phyloP scores from a whole-genome alignment of 2,797 vertebrate genomes.

The Platyrinchus mystaceus region DNA sequence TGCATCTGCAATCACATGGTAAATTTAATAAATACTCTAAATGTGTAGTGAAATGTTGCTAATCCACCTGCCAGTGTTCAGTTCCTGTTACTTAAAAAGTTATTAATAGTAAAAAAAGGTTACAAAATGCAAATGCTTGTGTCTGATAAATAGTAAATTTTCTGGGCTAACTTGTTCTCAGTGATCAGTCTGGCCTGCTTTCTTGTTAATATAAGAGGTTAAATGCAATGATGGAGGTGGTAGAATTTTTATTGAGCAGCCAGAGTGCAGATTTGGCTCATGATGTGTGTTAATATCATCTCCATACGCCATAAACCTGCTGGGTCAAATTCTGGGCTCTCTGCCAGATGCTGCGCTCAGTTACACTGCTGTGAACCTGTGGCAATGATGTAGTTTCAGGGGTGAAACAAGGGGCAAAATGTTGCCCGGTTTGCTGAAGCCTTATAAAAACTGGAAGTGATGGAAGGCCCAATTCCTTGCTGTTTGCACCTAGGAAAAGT shows the following conservation, averaged over 20 bases:
- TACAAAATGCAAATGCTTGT: not conserved
- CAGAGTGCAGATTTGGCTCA: not conserved
- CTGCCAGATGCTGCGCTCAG: slow-evolving; percentile 39
- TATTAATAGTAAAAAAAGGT: not conserved
- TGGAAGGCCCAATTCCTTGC: not conserved
- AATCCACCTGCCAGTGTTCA: not conserved
- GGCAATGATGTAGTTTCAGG: not conserved
- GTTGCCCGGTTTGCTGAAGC: not conserved
- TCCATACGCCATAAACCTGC: not conserved
- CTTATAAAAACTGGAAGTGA: slow-evolving; percentile 9
- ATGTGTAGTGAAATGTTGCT: not conserved
- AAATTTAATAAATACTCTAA: not conserved
- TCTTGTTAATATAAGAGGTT: slow-evolving; percentile 28
- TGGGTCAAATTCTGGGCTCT: slow-evolving; percentile 32
- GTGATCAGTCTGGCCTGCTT: not conserved
- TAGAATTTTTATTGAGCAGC: slow-evolving; percentile 19
- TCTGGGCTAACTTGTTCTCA: not conserved
- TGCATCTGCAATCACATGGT: not conserved
- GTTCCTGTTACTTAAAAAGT: not conserved
- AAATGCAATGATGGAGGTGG: not conserved
- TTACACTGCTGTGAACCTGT: not conserved
- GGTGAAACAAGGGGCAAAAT: slow-evolving; percentile 3
- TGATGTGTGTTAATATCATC: slow-evolving; percentile 42
- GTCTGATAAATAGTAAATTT: not conserved
- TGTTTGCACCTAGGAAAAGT: slow-evolving; percentile 2